Base-by-base conservation (phyloP, 2,888 invertebrate species). In the Phaonia tiefii region DNA sequence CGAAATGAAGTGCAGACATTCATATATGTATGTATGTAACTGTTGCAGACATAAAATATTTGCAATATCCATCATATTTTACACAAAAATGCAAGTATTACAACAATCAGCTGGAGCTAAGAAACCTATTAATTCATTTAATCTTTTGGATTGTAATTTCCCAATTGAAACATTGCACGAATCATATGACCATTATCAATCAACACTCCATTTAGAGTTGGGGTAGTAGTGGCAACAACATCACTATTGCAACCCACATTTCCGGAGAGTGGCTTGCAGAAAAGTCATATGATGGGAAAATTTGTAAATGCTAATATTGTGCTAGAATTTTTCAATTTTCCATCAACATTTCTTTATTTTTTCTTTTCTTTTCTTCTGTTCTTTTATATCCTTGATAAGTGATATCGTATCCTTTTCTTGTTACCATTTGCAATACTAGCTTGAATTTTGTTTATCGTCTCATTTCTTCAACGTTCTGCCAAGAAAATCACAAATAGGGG, bases 341-440 rank as follows among this genome's bases (percentile, higher is more conserved):
- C 22, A 5, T 39, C 39, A 63, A 42, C 22, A 39, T 63, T 39
- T 17, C 22, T 39, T 37, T 63, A 42, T n/a, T 31, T 3, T 31
- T 31, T 31, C 31, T 3, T 31, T 5, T 31, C 31, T 5, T 42
- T 60, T 37, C 17, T 39, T 60, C 39, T 60, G 49, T 54, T 25
- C 1, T 22, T 15, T 15, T 39, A 63, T 22, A 63, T 63, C 63
- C 63, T 63, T 42, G 42, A 42, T 42, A 42, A 39, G 63, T 37
- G 22, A 20, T 42, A 42, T 63, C 63, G 37, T 42, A 42, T 42
- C 63, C 63, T 63, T 63, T 39, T 42, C 42, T 20, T 22, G 22
- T 63, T 17, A 63, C 42, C 63, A 63, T 63, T 39, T 39, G 63
- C 63, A 63, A 42, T 63, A 63, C 42, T 63, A 42, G 63, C 63